Conservation (phyloP, 2,888 invertebrate genomes). For the Acronicta leporina region DNA sequence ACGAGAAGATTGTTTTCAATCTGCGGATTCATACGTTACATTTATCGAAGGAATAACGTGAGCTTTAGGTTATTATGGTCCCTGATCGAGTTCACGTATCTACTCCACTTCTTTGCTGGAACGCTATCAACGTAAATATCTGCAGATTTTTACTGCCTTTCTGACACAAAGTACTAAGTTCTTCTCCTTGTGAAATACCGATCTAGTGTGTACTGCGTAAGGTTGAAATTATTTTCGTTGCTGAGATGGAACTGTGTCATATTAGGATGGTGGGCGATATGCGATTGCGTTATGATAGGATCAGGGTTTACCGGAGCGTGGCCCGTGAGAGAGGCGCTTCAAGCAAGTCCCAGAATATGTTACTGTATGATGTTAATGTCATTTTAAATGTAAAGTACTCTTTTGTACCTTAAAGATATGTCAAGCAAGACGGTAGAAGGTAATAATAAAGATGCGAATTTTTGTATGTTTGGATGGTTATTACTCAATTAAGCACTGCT, state of each 20-base stretch:
- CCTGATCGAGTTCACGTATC: constrained; percentile 85
- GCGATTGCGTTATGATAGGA: constrained; percentile 89
- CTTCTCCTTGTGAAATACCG: constrained; percentile 8
- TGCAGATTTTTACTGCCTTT: constrained; percentile 72
- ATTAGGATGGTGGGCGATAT: constrained; percentile 68
- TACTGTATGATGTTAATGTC: constrained; percentile 80
- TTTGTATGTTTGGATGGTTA: too few relatives aligned
- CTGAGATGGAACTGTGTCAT: constrained; percentile 64
- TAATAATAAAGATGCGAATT: too few relatives aligned
- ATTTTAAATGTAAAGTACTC: constrained; percentile 74
- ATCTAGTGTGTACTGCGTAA: constrained; percentile 53
- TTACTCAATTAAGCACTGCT: too few relatives aligned
- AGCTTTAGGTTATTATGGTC: constrained; percentile 80
- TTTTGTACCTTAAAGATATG: constrained; percentile 7
- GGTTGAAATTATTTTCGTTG: constrained; percentile 59
- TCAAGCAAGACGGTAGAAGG: neutral
- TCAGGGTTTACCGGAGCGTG: constrained; percentile 84
- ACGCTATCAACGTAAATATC: constrained; percentile 88
- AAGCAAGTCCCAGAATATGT: constrained; percentile 69
- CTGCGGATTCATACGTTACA: constrained; percentile 63
- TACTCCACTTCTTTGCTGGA: constrained; percentile 83
- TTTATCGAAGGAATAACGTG: constrained; percentile 74
- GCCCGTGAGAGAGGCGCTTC: constrained; percentile 70
- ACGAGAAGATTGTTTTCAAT: constrained; percentile 60
- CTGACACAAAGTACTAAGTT: constrained; percentile 63